phyloP scores from a whole-genome alignment of 2,888 invertebrate species.

The Ophioninae sp. region DNA sequence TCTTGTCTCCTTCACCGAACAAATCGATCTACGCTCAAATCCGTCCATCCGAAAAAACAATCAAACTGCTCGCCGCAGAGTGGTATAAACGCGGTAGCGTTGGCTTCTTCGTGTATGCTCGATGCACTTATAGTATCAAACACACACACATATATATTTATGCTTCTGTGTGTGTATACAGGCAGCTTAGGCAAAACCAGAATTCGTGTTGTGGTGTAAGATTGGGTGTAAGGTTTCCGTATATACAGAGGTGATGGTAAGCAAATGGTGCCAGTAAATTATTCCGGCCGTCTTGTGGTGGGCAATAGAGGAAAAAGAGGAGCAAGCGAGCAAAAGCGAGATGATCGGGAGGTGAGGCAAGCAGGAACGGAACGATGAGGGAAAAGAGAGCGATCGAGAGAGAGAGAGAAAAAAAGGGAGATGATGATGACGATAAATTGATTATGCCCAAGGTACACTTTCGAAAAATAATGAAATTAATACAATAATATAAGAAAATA shows the following conservation, averaged over 20 bases:
- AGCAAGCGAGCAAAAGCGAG: slow-evolving; percentile 20
- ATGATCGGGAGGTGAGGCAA: slow-evolving; percentile 5
- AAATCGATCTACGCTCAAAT: no score
- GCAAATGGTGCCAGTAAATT: slow-evolving; percentile 41
- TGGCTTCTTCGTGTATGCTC: neutral
- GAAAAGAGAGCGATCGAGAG: no score
- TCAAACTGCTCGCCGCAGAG: no score
- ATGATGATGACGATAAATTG: no score
- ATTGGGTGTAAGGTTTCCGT: slow-evolving; percentile 32
- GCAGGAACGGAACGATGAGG: no score
- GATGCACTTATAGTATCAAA: neutral
- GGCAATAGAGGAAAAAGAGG: slow-evolving; percentile 42
- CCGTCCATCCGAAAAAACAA: no score
- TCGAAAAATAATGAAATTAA: no score
- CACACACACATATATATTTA: neutral
- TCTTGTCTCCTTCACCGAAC: no score
- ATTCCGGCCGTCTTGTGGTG: slow-evolving; percentile 27
- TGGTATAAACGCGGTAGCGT: no score
- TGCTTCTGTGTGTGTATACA: neutral
- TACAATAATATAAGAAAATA: no score
- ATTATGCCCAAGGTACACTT: no score
- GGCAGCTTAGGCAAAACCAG: neutral
- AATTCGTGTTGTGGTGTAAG: slow-evolving; percentile 3
- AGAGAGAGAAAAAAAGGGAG: no score
- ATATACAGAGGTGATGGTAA: slow-evolving; percentile 22